Evolutionary conservation across 1,140 invertebrate species (phyloP).

Genomic region (Riptortus pedestris): DNA sequence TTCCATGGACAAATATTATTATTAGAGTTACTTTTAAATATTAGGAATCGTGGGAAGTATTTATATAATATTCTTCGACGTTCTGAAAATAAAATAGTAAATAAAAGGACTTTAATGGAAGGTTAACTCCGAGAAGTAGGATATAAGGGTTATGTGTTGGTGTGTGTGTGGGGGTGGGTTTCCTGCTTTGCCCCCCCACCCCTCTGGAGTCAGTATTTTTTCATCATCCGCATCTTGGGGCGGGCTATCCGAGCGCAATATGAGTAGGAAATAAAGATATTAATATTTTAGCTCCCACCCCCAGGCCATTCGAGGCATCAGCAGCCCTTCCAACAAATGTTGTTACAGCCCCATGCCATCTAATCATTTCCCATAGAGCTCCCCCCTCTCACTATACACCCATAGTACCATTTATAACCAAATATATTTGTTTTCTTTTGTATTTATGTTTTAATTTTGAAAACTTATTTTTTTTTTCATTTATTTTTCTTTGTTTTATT

Average conservation of each 20-base stretch:
- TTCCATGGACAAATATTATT: no score
- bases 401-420: neutral
- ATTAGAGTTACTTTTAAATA: no score
- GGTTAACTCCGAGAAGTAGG: no score
- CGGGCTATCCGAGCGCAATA: conserved; percentile 20
- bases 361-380: neutral
- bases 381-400: neutral
- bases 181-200: no score
- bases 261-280: conserved; percentile 26
- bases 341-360: conserved; percentile 2
- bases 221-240: neutral
- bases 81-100: no score
- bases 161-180: no score
- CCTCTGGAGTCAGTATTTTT: conserved; percentile 20
- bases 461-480: no score
- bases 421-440: conserved; percentile 16
- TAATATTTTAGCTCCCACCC: conserved; percentile 22
- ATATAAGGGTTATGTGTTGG: no score
- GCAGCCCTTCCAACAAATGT: conserved; percentile 1
- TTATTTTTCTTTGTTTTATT: no score
- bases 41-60: no score
- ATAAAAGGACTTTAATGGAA: no score
- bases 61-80: no score
- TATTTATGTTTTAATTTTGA: conserved; percentile 17
- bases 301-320: neutral